Evolutionary conservation across 2,888 invertebrate species (phyloP).

Genomic region (Plagodis dolabraria): DNA sequence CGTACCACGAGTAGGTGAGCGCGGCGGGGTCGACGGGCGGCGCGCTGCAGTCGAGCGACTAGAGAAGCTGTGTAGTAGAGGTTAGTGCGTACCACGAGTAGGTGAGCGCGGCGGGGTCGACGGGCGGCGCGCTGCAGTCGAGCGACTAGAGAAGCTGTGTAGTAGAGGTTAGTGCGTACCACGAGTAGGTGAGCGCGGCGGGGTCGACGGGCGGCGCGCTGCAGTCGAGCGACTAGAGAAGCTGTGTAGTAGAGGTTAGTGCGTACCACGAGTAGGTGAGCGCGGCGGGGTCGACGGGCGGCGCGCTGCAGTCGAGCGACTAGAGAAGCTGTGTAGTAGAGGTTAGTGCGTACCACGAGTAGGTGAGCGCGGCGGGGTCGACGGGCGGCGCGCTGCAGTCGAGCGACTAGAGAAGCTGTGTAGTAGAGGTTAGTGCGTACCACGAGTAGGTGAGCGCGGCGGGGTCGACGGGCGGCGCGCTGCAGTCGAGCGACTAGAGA

Average conservation of each 20-base stretch:
- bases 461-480: constrained; percentile 34
- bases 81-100: constrained; percentile 60
- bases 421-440: too few relatives aligned
- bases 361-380: constrained; percentile 33
- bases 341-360: constrained; percentile 60
- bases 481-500: constrained; percentile 60
- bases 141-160: too few relatives aligned
- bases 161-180: too few relatives aligned
- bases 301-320: constrained; percentile 53
- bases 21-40: constrained; percentile 36
- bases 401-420: constrained; percentile 57
- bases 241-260: too few relatives aligned
- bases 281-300: constrained; percentile 36
- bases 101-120: constrained; percentile 30
- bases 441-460: constrained; percentile 45
- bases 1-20: constrained; percentile 52
- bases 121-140: constrained; percentile 49
- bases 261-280: constrained; percentile 52
- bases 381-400: constrained; percentile 49
- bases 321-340: too few relatives aligned
- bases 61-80: too few relatives aligned
- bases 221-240: constrained; percentile 61
- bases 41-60: constrained; percentile 55
- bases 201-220: constrained; percentile 34
- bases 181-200: constrained; percentile 41